phyloP scores from a whole-genome alignment of 1,140 invertebrate genomes.

The Nymphalis io region DNA sequence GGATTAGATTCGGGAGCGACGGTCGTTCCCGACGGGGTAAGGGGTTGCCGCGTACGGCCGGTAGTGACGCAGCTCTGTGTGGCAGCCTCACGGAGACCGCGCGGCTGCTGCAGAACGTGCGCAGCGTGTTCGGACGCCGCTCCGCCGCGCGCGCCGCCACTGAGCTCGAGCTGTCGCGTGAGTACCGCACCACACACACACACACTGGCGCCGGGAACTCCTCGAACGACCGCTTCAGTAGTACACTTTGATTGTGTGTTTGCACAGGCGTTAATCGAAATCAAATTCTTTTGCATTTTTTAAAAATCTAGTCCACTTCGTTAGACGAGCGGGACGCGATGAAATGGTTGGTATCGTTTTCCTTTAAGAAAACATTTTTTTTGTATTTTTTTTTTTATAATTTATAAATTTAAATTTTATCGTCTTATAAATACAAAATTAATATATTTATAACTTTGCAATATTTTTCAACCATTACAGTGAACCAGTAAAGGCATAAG shows the following conservation, averaged over 20 bases:
- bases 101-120: constrained; percentile 94
- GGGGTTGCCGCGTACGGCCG: constrained; percentile 1
- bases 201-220: constrained; percentile 68
- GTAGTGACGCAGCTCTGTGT: constrained; percentile 57
- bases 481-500: no score
- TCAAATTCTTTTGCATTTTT: constrained; percentile 3
- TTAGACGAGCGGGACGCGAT: background rate
- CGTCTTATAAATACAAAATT: no score
- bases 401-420: no score
- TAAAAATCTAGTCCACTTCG: background rate
- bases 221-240: constrained; percentile 19
- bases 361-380: background rate
- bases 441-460: no score
- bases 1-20: background rate
- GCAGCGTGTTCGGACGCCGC: constrained; percentile 92
- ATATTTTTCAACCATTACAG: no score
- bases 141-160: constrained; percentile 89
- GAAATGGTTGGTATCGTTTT: constrained; percentile 9
- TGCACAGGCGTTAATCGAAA: constrained; percentile 1
- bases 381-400: background rate
- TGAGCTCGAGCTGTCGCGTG: constrained; percentile 95
- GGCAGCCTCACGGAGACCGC: constrained; percentile 97
- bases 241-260: constrained; percentile 18
- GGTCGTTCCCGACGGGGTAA: background rate
- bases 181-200: constrained; percentile 80